phyloP scores from a whole-genome alignment of 2,797 vertebrate species.

The Threskiornis aethiopicus region DNA sequence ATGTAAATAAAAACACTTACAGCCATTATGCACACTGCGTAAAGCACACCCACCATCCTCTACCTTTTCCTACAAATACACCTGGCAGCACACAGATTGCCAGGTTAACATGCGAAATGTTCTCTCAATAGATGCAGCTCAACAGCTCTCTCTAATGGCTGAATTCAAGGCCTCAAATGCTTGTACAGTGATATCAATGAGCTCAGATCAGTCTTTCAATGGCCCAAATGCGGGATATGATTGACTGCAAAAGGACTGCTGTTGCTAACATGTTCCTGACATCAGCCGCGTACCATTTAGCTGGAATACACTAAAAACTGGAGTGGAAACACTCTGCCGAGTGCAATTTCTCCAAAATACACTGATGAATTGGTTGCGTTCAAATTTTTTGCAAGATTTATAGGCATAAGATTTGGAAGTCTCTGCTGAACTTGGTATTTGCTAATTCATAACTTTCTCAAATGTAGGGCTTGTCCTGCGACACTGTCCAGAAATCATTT shows the following conservation, averaged over 20 bases:
- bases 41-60: not conserved
- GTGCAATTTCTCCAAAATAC: not conserved
- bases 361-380: not conserved
- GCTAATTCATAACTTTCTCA: not conserved
- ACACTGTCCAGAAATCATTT: not conserved
- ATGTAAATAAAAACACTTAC: not conserved
- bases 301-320: not conserved
- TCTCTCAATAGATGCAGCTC: not conserved
- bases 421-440: not conserved
- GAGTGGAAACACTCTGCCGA: not conserved
- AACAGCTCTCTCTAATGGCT: slow-evolving; percentile 27
- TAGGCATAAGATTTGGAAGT: not conserved
- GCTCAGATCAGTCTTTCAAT: not conserved
- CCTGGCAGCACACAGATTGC: not conserved
- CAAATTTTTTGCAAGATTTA: not conserved
- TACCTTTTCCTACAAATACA: not conserved
- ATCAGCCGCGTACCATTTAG: not conserved
- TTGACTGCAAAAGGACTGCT: not conserved
- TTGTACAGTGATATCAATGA: not conserved
- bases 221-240: not conserved
- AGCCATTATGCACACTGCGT: not conserved
- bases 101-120: not conserved
- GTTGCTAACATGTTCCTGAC: not conserved
- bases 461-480: not conserved
- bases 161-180: not conserved